Evolutionary conservation across 2,113 vertebrate genomes (phyloP), one percentile per base, ranked within the genome.

Genomic region (Oostethus manadensis): DNA sequence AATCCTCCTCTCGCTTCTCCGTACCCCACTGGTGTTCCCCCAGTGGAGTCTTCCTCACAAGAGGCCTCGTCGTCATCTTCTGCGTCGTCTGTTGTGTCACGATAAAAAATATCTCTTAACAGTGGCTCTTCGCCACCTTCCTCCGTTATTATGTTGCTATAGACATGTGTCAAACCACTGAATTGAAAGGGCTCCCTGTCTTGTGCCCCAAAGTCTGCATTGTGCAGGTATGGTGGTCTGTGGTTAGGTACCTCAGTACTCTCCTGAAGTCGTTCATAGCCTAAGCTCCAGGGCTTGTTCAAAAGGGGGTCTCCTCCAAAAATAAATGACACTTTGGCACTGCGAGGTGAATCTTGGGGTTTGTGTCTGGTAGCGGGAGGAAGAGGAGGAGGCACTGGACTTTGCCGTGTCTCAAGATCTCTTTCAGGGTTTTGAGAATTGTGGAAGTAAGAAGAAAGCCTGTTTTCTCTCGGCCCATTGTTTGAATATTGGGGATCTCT

Each of bases 281-380:
- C 91, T 14, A 92, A 85, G 46, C 88, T 91, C 67, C 91, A 92
- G 2, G 92, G 83, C 66, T 73, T 91, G 72, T 92, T 94, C 77
- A 94, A 81, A 48, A 84, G 87, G 14, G 93, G 93, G 77, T 95
- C 92, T 63, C 94, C 94, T 70, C 93, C 94, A 76, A 98, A 98
- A 73, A 98, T 98, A 78, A 98, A 98, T 55, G 94, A 98, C 79
- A 98, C 96, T 89, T 97, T 98, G 66, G 96, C 92, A 79, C 91
- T 95, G 49, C 94, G 88, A 8, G 94, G 93, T 51, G 94, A 95
- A 73, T 94, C 93, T 78, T 98, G 93, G 74, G 89, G 86, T 90
- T 92, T 93, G 80, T 91, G 93, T 78, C 92, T 91, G 68, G 94
- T 91, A 54, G 93, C 78, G 0, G 92, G 90, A 44, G 94, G 70